A percentile compares a stretch with the other conserved stretches of the same genome.
phyloP scores from a whole-genome alignment of 2,113 vertebrate species.

The Percina caprodes region DNA sequence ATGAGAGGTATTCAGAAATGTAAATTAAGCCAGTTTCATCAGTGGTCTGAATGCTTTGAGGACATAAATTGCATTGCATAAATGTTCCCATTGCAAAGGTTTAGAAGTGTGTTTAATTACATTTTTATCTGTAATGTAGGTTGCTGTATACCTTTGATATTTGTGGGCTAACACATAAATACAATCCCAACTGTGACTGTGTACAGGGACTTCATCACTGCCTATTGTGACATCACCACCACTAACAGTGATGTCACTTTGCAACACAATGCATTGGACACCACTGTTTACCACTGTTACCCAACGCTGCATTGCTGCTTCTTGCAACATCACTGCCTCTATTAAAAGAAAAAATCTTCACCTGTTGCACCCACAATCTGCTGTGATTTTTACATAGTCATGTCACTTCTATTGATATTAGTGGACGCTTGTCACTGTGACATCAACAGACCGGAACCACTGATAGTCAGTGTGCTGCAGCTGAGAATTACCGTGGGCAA shows the following conservation, averaged over 20 bases:
- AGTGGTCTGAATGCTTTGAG: slow-evolving; percentile 33
- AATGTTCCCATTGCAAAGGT: slow-evolving; percentile 11
- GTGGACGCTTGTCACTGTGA: slow-evolving; percentile 40
- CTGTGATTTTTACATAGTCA: slow-evolving; percentile 25
- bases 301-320: slow-evolving; percentile 13
- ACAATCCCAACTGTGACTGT: slow-evolving; percentile 53
- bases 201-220: slow-evolving; percentile 35
- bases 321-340: slow-evolving; percentile 26
- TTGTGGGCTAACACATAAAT: slow-evolving; percentile 14
- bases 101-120: slow-evolving; percentile 27
- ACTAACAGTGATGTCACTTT: neutral
- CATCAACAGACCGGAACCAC: slow-evolving; percentile 7
- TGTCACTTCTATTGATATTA: slow-evolving; percentile 15
- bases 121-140: slow-evolving; percentile 27
- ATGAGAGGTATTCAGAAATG: slow-evolving; percentile 37
- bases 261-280: neutral
- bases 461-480: slow-evolving; percentile 2
- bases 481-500: neutral
- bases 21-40: slow-evolving; percentile 26
- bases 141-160: slow-evolving; percentile 27
- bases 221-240: slow-evolving; percentile 25
- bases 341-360: neutral
- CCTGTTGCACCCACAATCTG: neutral
- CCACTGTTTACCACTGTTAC: slow-evolving; percentile 32
- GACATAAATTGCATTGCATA: slow-evolving; percentile 33